These are phyloP conservation scores for Ibycter americanus DNA, from an alignment of 2,797 vertebrate species.

Conservation along the genomic window DNA sequence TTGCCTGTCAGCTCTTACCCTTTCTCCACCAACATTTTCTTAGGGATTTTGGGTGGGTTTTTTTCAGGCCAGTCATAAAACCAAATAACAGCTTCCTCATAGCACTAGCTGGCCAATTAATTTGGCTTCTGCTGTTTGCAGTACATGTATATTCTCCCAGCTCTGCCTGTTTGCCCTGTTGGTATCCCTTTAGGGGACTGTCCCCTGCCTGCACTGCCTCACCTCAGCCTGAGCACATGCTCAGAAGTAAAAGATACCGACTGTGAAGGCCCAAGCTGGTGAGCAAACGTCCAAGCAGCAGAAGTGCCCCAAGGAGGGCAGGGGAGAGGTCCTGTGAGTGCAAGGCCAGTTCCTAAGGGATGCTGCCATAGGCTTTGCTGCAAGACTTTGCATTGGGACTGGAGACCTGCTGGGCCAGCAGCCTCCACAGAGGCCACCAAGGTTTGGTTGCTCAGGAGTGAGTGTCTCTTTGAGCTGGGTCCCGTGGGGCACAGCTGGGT, in stretches of 20 bases:
- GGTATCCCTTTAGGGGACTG: background rate
- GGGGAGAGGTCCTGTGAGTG: background rate
- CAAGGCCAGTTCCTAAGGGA: background rate
- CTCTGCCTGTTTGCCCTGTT: background rate
- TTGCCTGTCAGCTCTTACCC: background rate
- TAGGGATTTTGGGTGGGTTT: background rate
- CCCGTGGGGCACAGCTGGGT: background rate
- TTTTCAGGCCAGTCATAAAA: background rate
- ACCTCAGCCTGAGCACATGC: background rate
- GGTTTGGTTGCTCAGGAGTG: background rate
- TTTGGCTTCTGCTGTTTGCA: background rate
- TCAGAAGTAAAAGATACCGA: background rate
- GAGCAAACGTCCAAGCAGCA: background rate
- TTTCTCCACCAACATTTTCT: background rate
- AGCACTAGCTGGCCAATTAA: background rate
- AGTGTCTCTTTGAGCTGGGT: background rate
- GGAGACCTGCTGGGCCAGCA: background rate
- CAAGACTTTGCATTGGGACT: background rate
- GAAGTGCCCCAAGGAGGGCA: fast-evolving
- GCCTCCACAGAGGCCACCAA: background rate
- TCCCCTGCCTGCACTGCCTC: background rate
- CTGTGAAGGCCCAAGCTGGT: background rate
- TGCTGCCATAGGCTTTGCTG: background rate
- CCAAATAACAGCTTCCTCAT: background rate
- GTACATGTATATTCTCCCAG: background rate